These are phyloP conservation scores for Oscheius onirici DNA, from an alignment of 2,888 invertebrate genomes.

Conservation along the genomic window DNA sequence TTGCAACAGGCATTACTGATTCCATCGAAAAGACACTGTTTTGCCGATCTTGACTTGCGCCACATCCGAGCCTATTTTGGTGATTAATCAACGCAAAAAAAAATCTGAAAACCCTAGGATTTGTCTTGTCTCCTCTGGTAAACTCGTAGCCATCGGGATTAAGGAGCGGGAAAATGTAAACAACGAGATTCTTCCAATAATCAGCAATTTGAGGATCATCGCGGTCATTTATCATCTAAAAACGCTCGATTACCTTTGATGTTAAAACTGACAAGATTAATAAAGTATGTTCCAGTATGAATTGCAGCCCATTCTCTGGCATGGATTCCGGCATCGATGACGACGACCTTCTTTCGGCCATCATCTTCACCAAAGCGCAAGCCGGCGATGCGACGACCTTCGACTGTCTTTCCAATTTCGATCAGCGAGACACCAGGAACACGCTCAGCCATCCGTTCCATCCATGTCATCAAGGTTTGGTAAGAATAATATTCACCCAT, in stretches of 20 bases:
- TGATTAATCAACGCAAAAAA: background rate
- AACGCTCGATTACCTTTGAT: constrained; percentile 9
- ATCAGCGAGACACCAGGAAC: constrained; percentile 56
- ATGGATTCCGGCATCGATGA: constrained; percentile 70
- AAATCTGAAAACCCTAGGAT: constrained; percentile 54
- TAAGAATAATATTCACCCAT: constrained; percentile 69
- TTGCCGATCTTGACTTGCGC: constrained; percentile 64
- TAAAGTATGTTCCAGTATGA: constrained; percentile 68
- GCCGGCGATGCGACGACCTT: constrained; percentile 65
- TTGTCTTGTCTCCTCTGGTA: constrained; percentile 64
- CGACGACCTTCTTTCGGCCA: constrained; percentile 60
- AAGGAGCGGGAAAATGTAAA: constrained; percentile 66
- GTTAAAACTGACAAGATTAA: constrained; percentile 53
- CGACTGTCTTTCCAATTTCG: constrained; percentile 62
- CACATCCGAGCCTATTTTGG: constrained; percentile 61
- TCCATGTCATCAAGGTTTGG: constrained; percentile 57
- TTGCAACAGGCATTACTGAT: constrained; percentile 60
- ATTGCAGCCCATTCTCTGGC: constrained; percentile 66
- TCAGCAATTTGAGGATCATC: constrained; percentile 54
- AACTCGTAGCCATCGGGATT: constrained; percentile 70
- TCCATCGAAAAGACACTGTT: constrained; percentile 58
- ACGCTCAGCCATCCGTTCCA: constrained; percentile 57
- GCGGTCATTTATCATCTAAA: constrained; percentile 59
- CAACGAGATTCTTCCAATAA: constrained; percentile 58
- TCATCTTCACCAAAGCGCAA: constrained; percentile 62